Conservation (phyloP, 2,888 invertebrate genomes). For the Athalia cordata region DNA sequence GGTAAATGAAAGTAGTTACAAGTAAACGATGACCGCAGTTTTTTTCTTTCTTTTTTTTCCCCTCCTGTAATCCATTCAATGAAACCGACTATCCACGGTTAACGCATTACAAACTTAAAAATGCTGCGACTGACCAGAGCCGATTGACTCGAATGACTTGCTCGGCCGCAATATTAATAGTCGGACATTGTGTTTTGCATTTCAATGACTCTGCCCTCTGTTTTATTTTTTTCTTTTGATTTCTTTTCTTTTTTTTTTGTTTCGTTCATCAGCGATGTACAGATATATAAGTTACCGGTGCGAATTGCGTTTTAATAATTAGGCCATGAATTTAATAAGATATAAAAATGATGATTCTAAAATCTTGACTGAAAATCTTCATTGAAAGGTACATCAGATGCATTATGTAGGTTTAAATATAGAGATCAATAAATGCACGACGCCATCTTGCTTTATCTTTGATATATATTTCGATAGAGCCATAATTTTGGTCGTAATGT, state of each 20-base stretch:
- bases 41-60: neutral
- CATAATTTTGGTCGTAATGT: neutral
- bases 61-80: constrained; percentile 4
- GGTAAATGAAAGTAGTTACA: neutral
- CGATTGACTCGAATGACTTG: constrained; percentile 37
- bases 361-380: too few species aligned
- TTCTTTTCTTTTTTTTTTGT: neutral
- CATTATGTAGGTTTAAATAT: neutral
- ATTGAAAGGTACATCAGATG: neutral
- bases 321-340: too few species aligned
- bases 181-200: constrained; percentile 32
- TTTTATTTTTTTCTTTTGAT: neutral
- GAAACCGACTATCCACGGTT: too few species aligned
- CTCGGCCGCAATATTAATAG: constrained; percentile 35
- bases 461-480: too few species aligned
- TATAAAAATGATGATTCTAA: too few species aligned
- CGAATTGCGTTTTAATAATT: too few species aligned
- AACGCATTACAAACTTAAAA: constrained; percentile 9
- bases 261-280: neutral
- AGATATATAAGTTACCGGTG: neutral
- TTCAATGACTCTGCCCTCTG: constrained; percentile 36
- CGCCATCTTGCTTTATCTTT: neutral
- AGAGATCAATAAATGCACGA: constrained; percentile 25
- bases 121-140: neutral
- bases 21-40: neutral